These are phyloP conservation scores for Dioctria linearis DNA, from an alignment of 2,888 invertebrate species.

Conservation along the genomic window DNA sequence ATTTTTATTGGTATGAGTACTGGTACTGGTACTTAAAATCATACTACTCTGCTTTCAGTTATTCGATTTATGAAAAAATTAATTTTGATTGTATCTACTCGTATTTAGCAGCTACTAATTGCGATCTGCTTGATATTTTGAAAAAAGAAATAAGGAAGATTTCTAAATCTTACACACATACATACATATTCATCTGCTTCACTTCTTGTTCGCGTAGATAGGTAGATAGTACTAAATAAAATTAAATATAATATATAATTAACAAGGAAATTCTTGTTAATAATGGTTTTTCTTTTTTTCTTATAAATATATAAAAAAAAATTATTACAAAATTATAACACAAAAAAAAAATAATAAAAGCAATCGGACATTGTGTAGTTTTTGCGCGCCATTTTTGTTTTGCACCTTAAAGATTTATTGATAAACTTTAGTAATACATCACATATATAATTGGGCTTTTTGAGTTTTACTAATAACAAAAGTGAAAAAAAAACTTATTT, in stretches of 20 bases:
- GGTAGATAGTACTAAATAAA: not conserved
- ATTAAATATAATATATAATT: not conserved
- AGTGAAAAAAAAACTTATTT: slow-evolving; percentile 43
- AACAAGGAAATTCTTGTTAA: slow-evolving; percentile 49
- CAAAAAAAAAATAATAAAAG: not conserved
- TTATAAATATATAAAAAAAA: not conserved
- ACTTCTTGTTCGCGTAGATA: not conserved
- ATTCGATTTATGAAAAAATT: no score
- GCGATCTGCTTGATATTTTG: no score
- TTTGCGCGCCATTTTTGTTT: slow-evolving; percentile 61
- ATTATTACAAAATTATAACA: slow-evolving; percentile 26
- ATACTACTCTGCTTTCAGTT: no score
- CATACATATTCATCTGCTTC: no score
- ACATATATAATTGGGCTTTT: slow-evolving; percentile 50
- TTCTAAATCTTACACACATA: no score
- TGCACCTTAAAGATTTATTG: slow-evolving; percentile 15
- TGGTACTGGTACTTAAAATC: no score
- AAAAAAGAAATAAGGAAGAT: no score
- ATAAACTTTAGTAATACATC: slow-evolving; percentile 47
- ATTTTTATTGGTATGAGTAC: no score
- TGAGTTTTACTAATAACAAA: slow-evolving; percentile 36
- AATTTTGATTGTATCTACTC: no score
- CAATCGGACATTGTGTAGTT: slow-evolving; percentile 58
- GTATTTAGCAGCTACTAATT: no score
- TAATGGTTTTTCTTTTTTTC: not conserved